Percentiles rank a stretch among this genome's conserved stretches.
Evolutionary conservation across 2,888 invertebrate genomes (phyloP).

Genomic region (Lottia gigantea): DNA sequence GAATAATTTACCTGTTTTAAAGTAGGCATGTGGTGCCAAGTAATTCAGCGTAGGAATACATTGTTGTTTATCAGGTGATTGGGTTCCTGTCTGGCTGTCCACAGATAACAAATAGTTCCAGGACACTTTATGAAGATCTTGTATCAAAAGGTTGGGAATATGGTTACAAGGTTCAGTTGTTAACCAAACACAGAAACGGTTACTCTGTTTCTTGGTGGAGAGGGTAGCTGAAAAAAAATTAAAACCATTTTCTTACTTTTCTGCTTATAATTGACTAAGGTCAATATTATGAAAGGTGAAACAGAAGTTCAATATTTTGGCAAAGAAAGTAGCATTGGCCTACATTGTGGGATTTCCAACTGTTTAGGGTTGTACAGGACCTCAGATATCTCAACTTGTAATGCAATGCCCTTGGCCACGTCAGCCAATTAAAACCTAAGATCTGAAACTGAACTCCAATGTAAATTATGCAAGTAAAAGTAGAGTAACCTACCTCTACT

Average conservation of each 20-base stretch:
- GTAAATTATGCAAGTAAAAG: no score
- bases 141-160: slow-evolving; percentile 52
- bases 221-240: slow-evolving; percentile 35
- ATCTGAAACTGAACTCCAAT: no score
- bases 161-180: slow-evolving; percentile 50
- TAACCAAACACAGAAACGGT: slow-evolving; percentile 60
- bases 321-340: no score
- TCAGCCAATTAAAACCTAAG: no score
- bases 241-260: no score
- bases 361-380: no score
- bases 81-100: slow-evolving; percentile 25
- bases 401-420: no score
- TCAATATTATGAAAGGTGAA: no score
- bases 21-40: slow-evolving; percentile 25
- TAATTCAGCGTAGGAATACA: slow-evolving; percentile 13
- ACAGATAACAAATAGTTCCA: slow-evolving; percentile 52
- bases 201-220: slow-evolving; percentile 43
- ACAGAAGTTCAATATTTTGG: no score
- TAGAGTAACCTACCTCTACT: slow-evolving; percentile 41
- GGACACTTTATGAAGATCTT: slow-evolving; percentile 52
- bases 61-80: slow-evolving; percentile 18
- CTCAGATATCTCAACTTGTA: no score
- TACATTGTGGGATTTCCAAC: no score
- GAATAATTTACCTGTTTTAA: slow-evolving; percentile 25
- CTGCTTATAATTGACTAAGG: not conserved